phyloP scores from a whole-genome alignment of 2,888 invertebrate species.

The Metalampra italica region DNA sequence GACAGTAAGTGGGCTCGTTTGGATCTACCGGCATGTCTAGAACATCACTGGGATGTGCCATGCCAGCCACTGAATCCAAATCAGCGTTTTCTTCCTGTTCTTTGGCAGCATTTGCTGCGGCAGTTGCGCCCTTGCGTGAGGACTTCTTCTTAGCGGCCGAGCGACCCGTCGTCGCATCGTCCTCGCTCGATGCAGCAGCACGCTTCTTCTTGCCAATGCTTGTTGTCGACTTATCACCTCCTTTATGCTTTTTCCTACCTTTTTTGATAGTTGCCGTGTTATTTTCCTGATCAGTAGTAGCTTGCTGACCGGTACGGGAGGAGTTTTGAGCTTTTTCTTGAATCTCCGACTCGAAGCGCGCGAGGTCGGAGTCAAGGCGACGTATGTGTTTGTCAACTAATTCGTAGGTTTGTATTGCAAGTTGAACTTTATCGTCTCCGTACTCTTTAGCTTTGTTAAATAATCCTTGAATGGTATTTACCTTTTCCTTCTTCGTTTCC shows the following conservation, averaged over 20 bases:
- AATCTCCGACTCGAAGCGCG: conserved; percentile 97
- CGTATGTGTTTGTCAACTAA: conserved; percentile 98
- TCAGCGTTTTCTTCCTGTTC: conserved; percentile 68
- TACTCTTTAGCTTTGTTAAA: conserved; percentile 97
- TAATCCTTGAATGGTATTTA: conserved; percentile 90
- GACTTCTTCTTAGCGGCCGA: conserved; percentile 68
- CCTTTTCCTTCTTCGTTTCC: conserved; percentile 90
- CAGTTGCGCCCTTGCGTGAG: conserved; percentile 55
- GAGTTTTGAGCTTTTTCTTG: conserved; percentile 94
- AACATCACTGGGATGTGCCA: conserved; percentile 92
- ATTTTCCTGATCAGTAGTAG: conserved; percentile 66
- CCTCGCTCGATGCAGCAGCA: conserved; percentile 74
- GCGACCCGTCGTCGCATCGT: conserved; percentile 58
- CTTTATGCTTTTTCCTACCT: conserved; percentile 69
- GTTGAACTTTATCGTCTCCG: conserved; percentile 97
- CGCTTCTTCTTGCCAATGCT: conserved; percentile 74
- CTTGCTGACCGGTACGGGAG: conserved; percentile 77
- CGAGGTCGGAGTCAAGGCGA: conserved; percentile 96
- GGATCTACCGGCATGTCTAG: conserved; percentile 96
- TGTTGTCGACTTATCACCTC: conserved; percentile 55
- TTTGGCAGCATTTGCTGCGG: conserved; percentile 52
- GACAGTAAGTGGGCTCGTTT: conserved; percentile 98
- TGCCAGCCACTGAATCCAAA: conserved; percentile 74
- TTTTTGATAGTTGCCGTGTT: conserved; percentile 65
- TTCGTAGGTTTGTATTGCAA: conserved; percentile 99